phyloP scores from a whole-genome alignment of 1,140 invertebrate species.

The Dendrolimus punctatus region DNA sequence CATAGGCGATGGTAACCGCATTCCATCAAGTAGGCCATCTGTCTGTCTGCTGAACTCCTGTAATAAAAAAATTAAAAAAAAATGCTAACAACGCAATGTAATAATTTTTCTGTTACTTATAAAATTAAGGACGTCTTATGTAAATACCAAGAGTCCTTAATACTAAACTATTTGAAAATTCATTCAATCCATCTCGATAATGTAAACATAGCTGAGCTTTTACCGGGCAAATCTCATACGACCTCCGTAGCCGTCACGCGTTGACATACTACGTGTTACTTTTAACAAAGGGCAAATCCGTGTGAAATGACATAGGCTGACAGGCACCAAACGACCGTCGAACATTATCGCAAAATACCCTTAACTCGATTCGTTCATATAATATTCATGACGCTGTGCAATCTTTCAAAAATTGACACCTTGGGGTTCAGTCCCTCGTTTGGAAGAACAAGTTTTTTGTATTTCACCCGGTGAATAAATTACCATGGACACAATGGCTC shows the following conservation, averaged over 20 bases:
- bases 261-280: conserved; percentile 67
- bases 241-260: conserved; percentile 30
- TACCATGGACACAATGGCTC: conserved; percentile 36
- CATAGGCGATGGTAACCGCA: too few relatives aligned
- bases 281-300: conserved; percentile 70
- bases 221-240: conserved; percentile 49
- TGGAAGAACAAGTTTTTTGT: conserved; percentile 62
- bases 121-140: too few relatives aligned
- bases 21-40: too few relatives aligned
- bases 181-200: conserved; percentile 6
- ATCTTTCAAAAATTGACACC: conserved; percentile 72
- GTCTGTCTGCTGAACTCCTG: too few relatives aligned
- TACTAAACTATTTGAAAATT: background rate
- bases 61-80: too few relatives aligned
- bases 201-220: conserved; percentile 16
- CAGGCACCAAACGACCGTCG: conserved; percentile 58
- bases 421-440: conserved; percentile 41
- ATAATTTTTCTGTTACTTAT: too few relatives aligned
- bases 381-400: conserved; percentile 68
- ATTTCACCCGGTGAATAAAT: conserved; percentile 61
- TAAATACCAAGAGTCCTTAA: too few relatives aligned
- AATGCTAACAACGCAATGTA: too few relatives aligned
- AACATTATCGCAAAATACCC: conserved; percentile 69
- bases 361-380: conserved; percentile 69
- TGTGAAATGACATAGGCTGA: conserved; percentile 70